Evolutionary conservation across 2,113 vertebrate genomes (phyloP).

Genomic region (Calcarius ornatus): DNA sequence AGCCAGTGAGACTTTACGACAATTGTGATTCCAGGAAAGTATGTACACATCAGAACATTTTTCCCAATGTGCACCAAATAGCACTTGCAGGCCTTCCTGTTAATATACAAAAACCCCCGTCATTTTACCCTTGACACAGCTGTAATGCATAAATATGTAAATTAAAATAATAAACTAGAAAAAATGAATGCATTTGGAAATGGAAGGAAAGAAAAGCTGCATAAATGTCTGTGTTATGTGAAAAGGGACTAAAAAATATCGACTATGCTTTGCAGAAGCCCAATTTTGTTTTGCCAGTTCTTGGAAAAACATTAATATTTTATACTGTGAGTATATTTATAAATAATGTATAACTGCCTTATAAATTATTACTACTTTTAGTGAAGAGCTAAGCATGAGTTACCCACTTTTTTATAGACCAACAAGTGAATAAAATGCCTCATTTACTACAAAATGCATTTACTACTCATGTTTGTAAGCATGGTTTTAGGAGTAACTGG

Average conservation of each 20-base stretch:
- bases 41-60: not conserved
- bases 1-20: not conserved
- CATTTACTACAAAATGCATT: not conserved
- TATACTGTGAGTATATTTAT: not conserved
- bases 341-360: not conserved
- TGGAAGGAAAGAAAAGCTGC: not conserved
- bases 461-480: not conserved
- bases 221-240: not conserved
- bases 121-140: not conserved
- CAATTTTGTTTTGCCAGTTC: not conserved
- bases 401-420: not conserved
- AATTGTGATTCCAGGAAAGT: not conserved
- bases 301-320: conserved; percentile 33
- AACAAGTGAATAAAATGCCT: not conserved
- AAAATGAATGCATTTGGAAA: not conserved
- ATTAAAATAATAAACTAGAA: not conserved
- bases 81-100: not conserved
- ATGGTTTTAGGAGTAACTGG: not conserved
- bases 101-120: not conserved
- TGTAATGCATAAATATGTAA: not conserved
- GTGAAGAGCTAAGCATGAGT: not conserved
- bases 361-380: conserved; percentile 44
- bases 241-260: not conserved
- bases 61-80: not conserved
- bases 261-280: not conserved